Percentiles rank a stretch among this genome's conserved stretches.
Conservation (phyloP, 2,113 vertebrate genomes). For the Rhabdornis inornatus region DNA sequence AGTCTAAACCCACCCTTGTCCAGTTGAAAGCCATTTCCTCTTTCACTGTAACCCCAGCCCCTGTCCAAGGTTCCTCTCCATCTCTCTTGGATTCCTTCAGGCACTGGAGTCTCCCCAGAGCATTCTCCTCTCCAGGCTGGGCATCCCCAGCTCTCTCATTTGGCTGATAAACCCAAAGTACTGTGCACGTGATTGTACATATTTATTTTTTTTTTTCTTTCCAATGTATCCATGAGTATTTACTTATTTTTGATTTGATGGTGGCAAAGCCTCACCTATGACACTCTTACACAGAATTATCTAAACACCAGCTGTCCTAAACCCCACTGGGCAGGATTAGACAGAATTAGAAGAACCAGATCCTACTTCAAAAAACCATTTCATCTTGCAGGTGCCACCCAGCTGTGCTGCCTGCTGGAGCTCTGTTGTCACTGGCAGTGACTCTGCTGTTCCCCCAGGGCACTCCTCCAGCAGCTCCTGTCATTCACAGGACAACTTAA, state of each 20-base stretch:
- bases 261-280: neutral
- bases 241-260: too few species aligned
- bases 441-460: neutral
- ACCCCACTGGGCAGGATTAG: neutral
- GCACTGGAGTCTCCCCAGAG: neutral
- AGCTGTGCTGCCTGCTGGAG: neutral
- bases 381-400: neutral
- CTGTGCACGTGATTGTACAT: rapidly evolving
- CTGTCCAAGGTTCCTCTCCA: neutral
- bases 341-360: neutral
- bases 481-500: neutral
- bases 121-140: neutral
- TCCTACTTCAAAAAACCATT: neutral
- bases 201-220: neutral
- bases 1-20: neutral
- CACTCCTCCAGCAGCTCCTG: neutral
- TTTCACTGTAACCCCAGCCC: rapidly evolving
- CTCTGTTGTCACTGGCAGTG: neutral
- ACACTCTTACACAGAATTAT: neutral
- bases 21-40: neutral
- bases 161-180: neutral
- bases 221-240: rapidly evolving
- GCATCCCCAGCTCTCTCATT: neutral
- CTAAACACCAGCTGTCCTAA: neutral
- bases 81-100: neutral